Evolutionary conservation across 2,797 vertebrate genomes (phyloP), one percentile per base, ranked within the genome.

Genomic region (Pseudopleuronectes americanus): DNA sequence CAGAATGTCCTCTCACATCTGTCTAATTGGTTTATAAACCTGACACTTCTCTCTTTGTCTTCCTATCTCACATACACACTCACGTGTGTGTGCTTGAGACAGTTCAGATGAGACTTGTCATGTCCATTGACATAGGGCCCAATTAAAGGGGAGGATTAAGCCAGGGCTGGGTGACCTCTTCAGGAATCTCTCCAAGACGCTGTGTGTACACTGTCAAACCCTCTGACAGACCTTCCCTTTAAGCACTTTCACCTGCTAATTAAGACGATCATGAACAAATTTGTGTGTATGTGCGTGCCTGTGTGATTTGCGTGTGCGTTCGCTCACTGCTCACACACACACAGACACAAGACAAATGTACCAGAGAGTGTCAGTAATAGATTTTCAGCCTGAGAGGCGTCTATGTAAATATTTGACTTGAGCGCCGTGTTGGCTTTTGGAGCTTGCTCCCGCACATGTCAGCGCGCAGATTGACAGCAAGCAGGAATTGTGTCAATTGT

Each of bases 171-270:
- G 90, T 95, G 94, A 95, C 94, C 94, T 94, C 91, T 87, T 63
- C 61, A 92, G 93, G 94, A 94, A 95, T 95, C 92, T 90, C 80
- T 77, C 84, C 81, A 75, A 90, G 91, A 93, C 85, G 69, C 84
- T 90, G 83, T 92, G 92, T 94, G 92, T 93, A 93, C 85, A 83
- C 90, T 94, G 93, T 95, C 93, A 94, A 84, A 83, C 68, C 83
- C 81, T 72, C 84, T 85, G 90, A 88, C 89, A 87, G 88, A 90
- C 85, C 82, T 83, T 86, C 82, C 81, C 92, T 91, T 91, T 91
- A 94, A 95, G 93, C 91, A 92, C 92, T 95, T 94, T 95, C 94
- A 94, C 94, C 94, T 95, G 94, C 92, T 94, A 94, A 95, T 95
- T 94, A 95, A 92, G 84, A 86, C 74, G 3, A 77, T 62, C 71